Percentiles rank a stretch among this genome's conserved stretches.
Conservation (phyloP, 1,140 invertebrate species). For the Halyomorpha halys region DNA sequence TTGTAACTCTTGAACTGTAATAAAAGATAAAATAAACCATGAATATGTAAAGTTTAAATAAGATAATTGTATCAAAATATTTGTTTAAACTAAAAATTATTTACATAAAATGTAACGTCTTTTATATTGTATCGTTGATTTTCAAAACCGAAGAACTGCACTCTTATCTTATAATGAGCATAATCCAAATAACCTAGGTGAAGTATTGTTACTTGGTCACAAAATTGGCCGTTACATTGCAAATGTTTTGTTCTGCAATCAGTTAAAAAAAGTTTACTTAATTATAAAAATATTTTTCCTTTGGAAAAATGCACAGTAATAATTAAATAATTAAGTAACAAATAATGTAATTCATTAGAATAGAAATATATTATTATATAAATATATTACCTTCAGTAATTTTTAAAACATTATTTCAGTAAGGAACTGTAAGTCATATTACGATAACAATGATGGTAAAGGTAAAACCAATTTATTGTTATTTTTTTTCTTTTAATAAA, state of each 20-base stretch:
- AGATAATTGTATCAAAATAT: too few species aligned
- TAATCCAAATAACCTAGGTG: slow-evolving; percentile 86
- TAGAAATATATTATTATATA: too few species aligned
- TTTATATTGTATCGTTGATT: slow-evolving; percentile 72
- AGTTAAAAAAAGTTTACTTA: too few species aligned
- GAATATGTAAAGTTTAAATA: slow-evolving; percentile 15
- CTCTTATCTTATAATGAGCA: slow-evolving; percentile 73
- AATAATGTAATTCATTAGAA: too few species aligned
- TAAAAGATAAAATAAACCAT: slow-evolving; percentile 31
- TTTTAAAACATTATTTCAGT: too few species aligned
- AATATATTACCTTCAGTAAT: too few species aligned
- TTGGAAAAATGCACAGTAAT: background rate
- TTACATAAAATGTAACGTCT: slow-evolving; percentile 81
- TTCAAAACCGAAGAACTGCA: slow-evolving; percentile 74
- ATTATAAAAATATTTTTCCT: slow-evolving; percentile 18
- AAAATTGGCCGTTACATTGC: slow-evolving; percentile 66
- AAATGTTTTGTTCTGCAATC: slow-evolving; percentile 61
- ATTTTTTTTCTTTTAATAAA: too few species aligned
- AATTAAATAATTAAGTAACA: slow-evolving; percentile 10
- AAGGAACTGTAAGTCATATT: too few species aligned
- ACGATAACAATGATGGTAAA: too few species aligned
- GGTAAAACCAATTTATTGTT: too few species aligned
- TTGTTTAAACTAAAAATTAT: slow-evolving; percentile 37
- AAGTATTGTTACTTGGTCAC: slow-evolving; percentile 77
- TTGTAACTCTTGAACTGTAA: slow-evolving; percentile 93